phyloP scores from a whole-genome alignment of 1,140 invertebrate genomes.

The Penaeus chinensis region DNA sequence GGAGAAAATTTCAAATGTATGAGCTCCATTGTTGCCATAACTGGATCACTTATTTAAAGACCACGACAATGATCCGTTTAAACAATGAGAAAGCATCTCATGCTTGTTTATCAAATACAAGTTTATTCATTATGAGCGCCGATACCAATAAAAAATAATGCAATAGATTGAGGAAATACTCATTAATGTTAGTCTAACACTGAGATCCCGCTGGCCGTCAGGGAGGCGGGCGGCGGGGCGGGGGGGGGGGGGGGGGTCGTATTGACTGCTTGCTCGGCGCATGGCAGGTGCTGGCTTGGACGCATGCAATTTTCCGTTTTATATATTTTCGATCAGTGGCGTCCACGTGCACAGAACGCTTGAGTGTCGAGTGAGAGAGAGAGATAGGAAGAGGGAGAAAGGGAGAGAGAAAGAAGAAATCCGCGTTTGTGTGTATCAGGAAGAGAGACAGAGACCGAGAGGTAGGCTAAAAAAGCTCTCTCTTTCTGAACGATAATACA shows the following conservation, averaged over 20 bases:
- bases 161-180: constrained; percentile 42
- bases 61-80: not conserved
- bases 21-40: constrained; percentile 5
- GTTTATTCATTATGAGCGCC: constrained; percentile 49
- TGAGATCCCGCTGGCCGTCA: too few relatives aligned
- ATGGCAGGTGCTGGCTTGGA: constrained; percentile 24
- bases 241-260: constrained; percentile 8
- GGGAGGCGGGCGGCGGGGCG: constrained; percentile 28
- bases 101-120: constrained; percentile 21
- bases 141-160: constrained; percentile 31
- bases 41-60: not conserved
- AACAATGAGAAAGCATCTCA: not conserved
- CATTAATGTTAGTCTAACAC: constrained; percentile 6
- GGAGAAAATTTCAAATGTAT: constrained; percentile 59
- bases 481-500: not conserved
- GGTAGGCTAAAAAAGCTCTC: not conserved
- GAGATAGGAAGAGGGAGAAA: constrained; percentile 34
- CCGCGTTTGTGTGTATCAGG: not conserved
- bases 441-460: constrained; percentile 23
- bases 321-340: constrained; percentile 48
- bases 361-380: constrained; percentile 32
- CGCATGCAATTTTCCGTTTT: constrained; percentile 53
- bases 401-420: constrained; percentile 8
- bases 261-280: constrained; percentile 44
- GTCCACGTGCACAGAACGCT: constrained; percentile 45